These are phyloP conservation scores for Rhamphomyia laevipes DNA, from an alignment of 2,888 invertebrate genomes.

Conservation along the genomic window DNA sequence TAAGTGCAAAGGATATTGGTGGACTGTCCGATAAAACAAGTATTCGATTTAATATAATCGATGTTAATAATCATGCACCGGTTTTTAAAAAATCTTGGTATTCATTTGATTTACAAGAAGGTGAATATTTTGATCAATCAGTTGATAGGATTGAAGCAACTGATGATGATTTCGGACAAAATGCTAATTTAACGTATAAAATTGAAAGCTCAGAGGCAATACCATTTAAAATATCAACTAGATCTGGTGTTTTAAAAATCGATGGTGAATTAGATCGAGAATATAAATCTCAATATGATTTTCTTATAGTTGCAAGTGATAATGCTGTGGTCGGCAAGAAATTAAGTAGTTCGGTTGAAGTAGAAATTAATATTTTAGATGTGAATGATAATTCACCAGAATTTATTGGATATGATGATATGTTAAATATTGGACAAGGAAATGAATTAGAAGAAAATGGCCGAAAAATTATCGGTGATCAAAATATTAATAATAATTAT, in stretches of 20 bases:
- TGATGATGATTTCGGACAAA: constrained; percentile 69
- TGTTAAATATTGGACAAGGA: constrained; percentile 12
- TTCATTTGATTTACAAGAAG: constrained; percentile 70
- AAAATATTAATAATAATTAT: too few relatives aligned
- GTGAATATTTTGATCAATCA: constrained; percentile 55
- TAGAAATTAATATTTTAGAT: constrained; percentile 71
- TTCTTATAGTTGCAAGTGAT: constrained; percentile 63
- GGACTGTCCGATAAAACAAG: constrained; percentile 58
- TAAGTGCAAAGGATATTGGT: constrained; percentile 65
- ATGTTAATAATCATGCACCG: constrained; percentile 75
- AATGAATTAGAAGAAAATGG: constrained; percentile 38
- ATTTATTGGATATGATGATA: constrained; percentile 65
- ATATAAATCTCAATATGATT: constrained; percentile 52
- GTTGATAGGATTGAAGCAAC: constrained; percentile 66
- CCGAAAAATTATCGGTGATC: constrained; percentile 10
- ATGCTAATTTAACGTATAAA: constrained; percentile 64
- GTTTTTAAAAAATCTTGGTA: constrained; percentile 74
- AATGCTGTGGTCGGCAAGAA: constrained; percentile 49
- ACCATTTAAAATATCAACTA: constrained; percentile 60
- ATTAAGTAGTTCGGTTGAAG: constrained; percentile 59
- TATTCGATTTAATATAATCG: constrained; percentile 59
- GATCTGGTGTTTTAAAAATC: constrained; percentile 57
- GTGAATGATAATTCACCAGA: constrained; percentile 73
- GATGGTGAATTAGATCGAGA: constrained; percentile 71
- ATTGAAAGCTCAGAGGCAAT: constrained; percentile 43